Evolutionary conservation across 2,888 invertebrate genomes (phyloP).

Genomic region (Teleogryllus oceanicus): DNA sequence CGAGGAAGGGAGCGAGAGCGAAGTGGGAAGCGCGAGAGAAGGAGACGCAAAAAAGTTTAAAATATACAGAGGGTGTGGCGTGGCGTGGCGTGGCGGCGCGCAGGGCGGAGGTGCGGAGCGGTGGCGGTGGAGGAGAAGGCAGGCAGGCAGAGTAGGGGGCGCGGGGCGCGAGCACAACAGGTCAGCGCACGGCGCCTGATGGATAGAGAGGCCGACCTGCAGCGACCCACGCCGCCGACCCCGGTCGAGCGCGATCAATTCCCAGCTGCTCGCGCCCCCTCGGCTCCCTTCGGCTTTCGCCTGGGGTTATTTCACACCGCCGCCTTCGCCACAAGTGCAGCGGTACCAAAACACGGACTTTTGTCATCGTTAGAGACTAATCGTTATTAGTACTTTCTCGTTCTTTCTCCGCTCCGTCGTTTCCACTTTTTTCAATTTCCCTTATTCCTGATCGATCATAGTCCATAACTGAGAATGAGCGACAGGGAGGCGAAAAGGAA

Average conservation of each 20-base stretch:
- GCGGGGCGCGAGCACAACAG: conserved; percentile 2
- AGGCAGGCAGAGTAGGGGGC: neutral
- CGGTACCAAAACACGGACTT: no score
- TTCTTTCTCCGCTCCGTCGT: no score
- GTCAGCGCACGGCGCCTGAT: neutral
- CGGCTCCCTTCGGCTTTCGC: neutral
- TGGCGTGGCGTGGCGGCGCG: neutral
- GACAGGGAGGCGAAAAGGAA: no score
- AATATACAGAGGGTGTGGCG: neutral
- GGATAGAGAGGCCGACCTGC: neutral
- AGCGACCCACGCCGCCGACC: neutral
- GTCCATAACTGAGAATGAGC: no score
- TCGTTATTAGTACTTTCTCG: no score
- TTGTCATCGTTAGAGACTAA: no score
- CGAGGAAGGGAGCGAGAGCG: neutral
- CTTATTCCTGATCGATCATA: no score
- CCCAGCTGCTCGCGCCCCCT: neutral
- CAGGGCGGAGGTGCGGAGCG: neutral
- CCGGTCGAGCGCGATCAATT: neutral
- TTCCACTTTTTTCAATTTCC: no score
- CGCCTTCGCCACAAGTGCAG: no score
- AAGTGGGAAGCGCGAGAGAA: neutral
- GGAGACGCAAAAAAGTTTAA: neutral
- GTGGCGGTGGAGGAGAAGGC: neutral
- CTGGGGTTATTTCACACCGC: no score